Evolutionary conservation across 2,888 invertebrate genomes (phyloP), one percentile per base, ranked within the genome.

Genomic region (Drosophila tripunctata): DNA sequence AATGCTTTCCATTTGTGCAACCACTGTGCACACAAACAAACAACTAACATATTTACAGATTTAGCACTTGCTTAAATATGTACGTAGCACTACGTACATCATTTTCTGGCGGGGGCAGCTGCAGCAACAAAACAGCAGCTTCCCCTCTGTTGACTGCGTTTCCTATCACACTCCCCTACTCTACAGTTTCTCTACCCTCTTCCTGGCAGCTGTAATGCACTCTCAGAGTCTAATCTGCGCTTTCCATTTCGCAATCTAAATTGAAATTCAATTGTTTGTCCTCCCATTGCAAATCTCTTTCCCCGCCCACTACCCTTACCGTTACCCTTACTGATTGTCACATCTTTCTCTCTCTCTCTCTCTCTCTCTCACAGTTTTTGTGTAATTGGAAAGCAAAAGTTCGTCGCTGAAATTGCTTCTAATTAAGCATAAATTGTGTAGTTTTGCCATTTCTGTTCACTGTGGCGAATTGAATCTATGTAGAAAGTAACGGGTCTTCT

Each of bases 211-310:
- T 60, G 31, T 4, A 40, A 36, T 24, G 45, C 66, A 57, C 43
- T 36, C 41, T 38, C 38, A 33, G 21, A 38, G 27, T 33, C 35
- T 44, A 57, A 52, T 79, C 86, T 83, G 67, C 24, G 60, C 71
- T 82, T 82, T 86, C 67, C 71, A 68, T 86, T 79, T 79, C 41
- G 79, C 76, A 78, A 86, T 75, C 71, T 44, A 71, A 83, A 73
- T 75, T 67, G 77, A 83, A 66, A 83, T 64, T 69, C 76, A 75
- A 80, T 86, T 63, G 74, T 36, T 21, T 12, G 31, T n/a, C 14
- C n/a, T 21, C 7, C 10, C n/a, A 14, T 12, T 6, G n/a, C n/a
- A n/a, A n/a, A n/a, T n/a, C n/a, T n/a, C n/a, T n/a, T n/a, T n/a
- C n/a, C n/a, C n/a, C n/a, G n/a, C n/a, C n/a, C n/a, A n/a, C n/a